Conservation (phyloP, 2,797 vertebrate species). For the Cuculus canorus region DNA sequence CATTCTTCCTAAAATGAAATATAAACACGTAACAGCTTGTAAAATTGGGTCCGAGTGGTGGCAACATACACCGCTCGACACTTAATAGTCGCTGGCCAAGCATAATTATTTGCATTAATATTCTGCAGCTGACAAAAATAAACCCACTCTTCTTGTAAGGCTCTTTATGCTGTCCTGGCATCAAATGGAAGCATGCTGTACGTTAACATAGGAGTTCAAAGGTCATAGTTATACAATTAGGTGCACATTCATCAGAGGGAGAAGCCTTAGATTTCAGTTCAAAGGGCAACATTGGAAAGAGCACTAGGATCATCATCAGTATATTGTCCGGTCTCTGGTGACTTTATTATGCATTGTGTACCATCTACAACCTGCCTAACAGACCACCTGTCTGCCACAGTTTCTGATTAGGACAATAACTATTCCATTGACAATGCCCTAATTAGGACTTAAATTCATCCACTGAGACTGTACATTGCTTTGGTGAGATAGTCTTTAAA, state of each 20-base stretch:
- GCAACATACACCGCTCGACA: neutral
- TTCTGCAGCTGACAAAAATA: neutral
- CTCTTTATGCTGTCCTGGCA: neutral
- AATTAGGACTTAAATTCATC: conserved; percentile 61
- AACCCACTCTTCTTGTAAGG: neutral
- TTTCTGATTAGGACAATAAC: conserved; percentile 60
- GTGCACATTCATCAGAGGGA: neutral
- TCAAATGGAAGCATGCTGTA: neutral
- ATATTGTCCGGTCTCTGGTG: conserved; percentile 25
- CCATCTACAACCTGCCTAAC: conserved; percentile 40
- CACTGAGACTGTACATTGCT: conserved; percentile 12
- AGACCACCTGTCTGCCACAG: conserved; percentile 39
- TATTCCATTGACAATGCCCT: conserved; percentile 16
- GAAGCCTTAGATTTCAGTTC: neutral
- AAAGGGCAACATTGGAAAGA: conserved; percentile 32
- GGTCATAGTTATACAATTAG: neutral
- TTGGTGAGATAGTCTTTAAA: neutral
- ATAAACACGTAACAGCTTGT: neutral
- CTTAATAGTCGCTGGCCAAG: neutral
- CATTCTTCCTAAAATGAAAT: neutral
- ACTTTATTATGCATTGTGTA: conserved; percentile 29
- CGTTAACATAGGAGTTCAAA: neutral
- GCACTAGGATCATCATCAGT: neutral
- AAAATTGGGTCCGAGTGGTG: neutral
- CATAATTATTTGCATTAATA: neutral